Percentiles rank a stretch among this genome's conserved stretches.
Conservation (phyloP, 2,113 vertebrate genomes). For the Ranitomeya imitator region DNA sequence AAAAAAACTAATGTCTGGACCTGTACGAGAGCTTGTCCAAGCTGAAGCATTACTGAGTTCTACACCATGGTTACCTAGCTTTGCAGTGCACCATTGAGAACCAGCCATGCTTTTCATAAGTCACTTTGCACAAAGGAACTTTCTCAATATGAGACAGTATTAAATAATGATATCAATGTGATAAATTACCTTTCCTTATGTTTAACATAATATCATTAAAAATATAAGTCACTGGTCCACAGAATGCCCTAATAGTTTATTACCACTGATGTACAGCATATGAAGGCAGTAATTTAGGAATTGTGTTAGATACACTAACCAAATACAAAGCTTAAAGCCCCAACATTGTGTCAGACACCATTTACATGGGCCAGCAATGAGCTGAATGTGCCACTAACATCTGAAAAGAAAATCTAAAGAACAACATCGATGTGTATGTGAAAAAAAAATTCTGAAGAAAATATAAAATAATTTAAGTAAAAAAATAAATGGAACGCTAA, state of each 20-base stretch:
- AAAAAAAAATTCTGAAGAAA: too few relatives aligned
- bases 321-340: background rate
- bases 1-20: slow-evolving; percentile 2
- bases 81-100: background rate
- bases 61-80: slow-evolving; percentile 49
- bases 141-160: slow-evolving; percentile 18
- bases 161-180: background rate
- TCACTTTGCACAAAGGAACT: slow-evolving; percentile 14
- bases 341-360: background rate
- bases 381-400: background rate
- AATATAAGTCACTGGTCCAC: background rate
- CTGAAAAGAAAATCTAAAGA: background rate
- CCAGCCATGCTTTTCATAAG: slow-evolving; percentile 5
- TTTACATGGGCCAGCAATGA: background rate
- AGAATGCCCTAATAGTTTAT: background rate
- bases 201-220: background rate
- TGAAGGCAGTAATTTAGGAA: background rate
- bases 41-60: slow-evolving; percentile 13
- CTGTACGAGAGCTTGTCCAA: slow-evolving; percentile 30
- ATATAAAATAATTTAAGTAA: too few relatives aligned
- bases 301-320: background rate
- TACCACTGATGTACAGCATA: background rate
- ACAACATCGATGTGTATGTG: background rate
- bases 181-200: slow-evolving; percentile 12
- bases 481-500: background rate